A percentile compares a stretch with the other conserved stretches of the same genome.
Evolutionary conservation across 2,797 vertebrate species (phyloP).

Genomic region (Pogoniulus pusillus): DNA sequence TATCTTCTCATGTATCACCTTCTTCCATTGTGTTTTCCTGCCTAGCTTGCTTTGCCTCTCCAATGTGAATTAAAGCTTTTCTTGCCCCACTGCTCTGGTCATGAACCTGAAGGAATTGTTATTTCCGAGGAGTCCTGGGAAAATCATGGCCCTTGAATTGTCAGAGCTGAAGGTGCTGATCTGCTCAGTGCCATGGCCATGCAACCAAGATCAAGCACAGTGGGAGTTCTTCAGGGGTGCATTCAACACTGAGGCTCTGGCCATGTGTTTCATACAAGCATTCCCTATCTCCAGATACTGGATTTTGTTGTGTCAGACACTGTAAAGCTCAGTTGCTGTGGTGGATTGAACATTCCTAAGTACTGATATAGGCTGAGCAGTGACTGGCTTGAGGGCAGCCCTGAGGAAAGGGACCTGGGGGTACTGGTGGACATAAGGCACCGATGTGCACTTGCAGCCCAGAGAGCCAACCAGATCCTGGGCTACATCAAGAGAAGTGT

Average conservation of each 20-base stretch:
- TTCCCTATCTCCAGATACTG: not conserved
- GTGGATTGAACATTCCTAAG: not conserved
- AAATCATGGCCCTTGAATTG: not conserved
- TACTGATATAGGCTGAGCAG: no score
- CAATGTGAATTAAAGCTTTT: not conserved
- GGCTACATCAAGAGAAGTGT: no score
- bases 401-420: no score
- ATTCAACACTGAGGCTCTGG: not conserved
- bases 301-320: not conserved
- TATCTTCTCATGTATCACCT: no score
- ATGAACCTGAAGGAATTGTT: not conserved
- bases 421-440: no score
- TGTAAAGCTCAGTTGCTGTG: not conserved
- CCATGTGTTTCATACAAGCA: accelerated
- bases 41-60: no score
- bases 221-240: not conserved
- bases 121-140: not conserved
- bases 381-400: no score
- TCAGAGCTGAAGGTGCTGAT: accelerated
- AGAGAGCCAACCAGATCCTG: no score
- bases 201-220: accelerated
- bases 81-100: not conserved
- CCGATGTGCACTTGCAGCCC: no score
- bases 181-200: accelerated
- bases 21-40: no score